A percentile compares a stretch with the other conserved stretches of the same genome.
phyloP scores from a whole-genome alignment of 2,113 vertebrate species.

The Serilophus lunatus region DNA sequence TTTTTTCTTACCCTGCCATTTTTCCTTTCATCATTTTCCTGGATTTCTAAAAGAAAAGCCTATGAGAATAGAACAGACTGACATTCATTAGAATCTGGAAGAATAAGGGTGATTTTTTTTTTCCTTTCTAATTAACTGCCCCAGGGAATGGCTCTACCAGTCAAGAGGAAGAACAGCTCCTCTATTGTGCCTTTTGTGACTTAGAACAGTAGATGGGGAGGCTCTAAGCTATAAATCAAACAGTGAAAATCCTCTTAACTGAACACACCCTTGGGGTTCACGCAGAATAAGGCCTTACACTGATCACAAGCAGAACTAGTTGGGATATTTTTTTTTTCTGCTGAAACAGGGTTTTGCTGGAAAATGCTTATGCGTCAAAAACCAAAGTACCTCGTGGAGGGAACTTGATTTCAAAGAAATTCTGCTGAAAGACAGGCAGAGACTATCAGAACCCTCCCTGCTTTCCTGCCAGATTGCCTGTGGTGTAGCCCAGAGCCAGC shows the following conservation, averaged over 20 bases:
- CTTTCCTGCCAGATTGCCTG: background rate
- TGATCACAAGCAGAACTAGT: conserved; percentile 6
- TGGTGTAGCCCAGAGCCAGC: background rate
- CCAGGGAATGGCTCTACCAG: background rate
- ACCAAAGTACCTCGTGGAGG: background rate
- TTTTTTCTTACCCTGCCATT: background rate
- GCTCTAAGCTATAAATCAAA: conserved; percentile 50
- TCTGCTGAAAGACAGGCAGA: background rate
- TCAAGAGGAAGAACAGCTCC: background rate
- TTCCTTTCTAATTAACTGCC: background rate
- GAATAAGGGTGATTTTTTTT: background rate
- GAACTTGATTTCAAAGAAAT: conserved; percentile 9
- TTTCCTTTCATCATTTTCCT: conserved; percentile 39
- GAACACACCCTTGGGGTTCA: conserved; percentile 39
- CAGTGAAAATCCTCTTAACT: conserved; percentile 47
- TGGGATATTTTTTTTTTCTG: background rate
- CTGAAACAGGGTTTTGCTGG: conserved; percentile 33
- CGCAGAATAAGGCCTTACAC: background rate
- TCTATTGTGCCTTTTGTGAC: conserved; percentile 17
- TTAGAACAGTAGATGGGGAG: background rate
- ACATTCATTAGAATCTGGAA: conserved; percentile 24
- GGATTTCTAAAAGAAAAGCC: conserved; percentile 27
- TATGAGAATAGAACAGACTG: background rate
- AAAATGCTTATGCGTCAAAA: conserved; percentile 41
- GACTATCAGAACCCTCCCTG: background rate